A percentile compares a stretch with the other conserved stretches of the same genome.
Evolutionary conservation across 2,113 vertebrate genomes (phyloP).

Genomic region (Eurystomus gularis): DNA sequence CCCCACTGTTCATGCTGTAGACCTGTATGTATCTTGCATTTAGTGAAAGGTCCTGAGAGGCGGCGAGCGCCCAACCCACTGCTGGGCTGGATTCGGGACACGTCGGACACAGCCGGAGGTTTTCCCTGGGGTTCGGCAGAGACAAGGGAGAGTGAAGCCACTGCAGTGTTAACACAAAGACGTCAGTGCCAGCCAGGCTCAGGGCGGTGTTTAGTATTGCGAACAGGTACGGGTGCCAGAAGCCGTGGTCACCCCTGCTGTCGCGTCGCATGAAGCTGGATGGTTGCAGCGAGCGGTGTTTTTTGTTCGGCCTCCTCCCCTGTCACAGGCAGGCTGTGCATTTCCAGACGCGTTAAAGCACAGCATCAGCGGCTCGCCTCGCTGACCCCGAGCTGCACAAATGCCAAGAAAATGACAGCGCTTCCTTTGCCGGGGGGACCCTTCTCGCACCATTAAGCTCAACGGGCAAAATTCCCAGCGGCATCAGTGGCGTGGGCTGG

Average conservation of each 20-base stretch:
- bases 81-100: not conserved
- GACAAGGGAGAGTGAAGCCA: not conserved
- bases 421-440: not conserved
- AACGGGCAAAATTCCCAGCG: not conserved
- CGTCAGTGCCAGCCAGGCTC: not conserved
- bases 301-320: not conserved
- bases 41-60: not conserved
- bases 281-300: not conserved
- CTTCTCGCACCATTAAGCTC: not conserved
- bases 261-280: rapidly evolving
- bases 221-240: not conserved
- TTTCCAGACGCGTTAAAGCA: not conserved
- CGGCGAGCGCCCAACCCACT: rapidly evolving
- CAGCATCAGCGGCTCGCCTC: not conserved
- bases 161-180: not conserved
- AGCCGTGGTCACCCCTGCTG: not conserved
- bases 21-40: not conserved
- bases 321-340: not conserved
- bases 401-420: not conserved
- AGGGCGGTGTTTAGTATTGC: not conserved
- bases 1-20: not conserved
- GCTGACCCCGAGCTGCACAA: not conserved
- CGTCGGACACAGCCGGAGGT: not conserved
- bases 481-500: rapidly evolving
- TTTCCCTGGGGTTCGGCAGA: not conserved